Conservation (phyloP, 1,140 invertebrate species). For the Mercenaria mercenaria region DNA sequence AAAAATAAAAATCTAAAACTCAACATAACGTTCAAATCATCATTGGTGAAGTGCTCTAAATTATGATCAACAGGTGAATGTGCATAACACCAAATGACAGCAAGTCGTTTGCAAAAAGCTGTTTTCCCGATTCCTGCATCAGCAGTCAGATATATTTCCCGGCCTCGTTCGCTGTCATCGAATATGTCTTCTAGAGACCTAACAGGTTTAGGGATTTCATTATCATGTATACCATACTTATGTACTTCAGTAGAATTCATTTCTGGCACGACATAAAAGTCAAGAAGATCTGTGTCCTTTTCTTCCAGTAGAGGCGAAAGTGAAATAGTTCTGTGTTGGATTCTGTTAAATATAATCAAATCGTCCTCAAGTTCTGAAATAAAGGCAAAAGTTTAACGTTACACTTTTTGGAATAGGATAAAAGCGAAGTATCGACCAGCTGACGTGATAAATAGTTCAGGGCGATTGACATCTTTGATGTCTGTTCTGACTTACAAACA, state of each 20-base stretch:
- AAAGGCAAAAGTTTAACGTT: no score
- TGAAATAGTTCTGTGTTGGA: not conserved
- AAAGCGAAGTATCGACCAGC: no score
- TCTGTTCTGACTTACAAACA: no score
- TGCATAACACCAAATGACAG: not conserved
- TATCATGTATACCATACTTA: not conserved
- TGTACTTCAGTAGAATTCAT: not conserved
- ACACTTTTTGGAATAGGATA: no score
- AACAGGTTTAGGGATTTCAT: not conserved
- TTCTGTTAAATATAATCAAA: not conserved
- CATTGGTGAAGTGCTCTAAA: not conserved
- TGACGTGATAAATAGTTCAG: no score
- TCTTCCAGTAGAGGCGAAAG: not conserved
- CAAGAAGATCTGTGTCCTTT: not conserved
- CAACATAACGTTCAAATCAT: not conserved
- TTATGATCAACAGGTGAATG: not conserved
- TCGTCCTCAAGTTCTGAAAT: not conserved
- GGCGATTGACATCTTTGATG: no score
- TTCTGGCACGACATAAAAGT: not conserved
- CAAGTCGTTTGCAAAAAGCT: not conserved
- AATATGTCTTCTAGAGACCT: not conserved
- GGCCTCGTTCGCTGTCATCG: not conserved
- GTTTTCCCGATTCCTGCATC: slow-evolving; percentile 22
- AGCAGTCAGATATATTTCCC: not conserved
- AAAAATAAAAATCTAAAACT: not conserved